phyloP scores from a whole-genome alignment of 1,140 invertebrate genomes.

The Papilio xuthus region DNA sequence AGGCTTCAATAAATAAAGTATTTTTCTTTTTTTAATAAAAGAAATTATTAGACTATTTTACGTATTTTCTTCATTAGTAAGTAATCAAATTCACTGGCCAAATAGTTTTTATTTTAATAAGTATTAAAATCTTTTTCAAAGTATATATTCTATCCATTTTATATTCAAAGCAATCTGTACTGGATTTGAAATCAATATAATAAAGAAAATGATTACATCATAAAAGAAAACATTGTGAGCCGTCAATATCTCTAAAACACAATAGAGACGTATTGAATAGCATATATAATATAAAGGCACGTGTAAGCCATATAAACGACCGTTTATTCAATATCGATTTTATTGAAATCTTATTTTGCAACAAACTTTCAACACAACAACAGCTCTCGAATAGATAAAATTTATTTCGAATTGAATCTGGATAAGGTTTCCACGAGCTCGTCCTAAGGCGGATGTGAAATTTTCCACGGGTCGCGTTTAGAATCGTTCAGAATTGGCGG shows the following conservation, averaged over 20 bases:
- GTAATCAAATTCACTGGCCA: not conserved
- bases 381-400: slow-evolving; percentile 21
- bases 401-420: slow-evolving; percentile 35
- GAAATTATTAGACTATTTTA: not conserved
- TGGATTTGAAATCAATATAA: not conserved
- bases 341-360: slow-evolving; percentile 41
- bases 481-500: slow-evolving; percentile 54
- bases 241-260: slow-evolving; percentile 33
- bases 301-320: slow-evolving; percentile 44
- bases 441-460: slow-evolving; percentile 67
- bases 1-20: not conserved
- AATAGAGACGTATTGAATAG: slow-evolving; percentile 23
- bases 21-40: not conserved
- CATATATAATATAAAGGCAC: slow-evolving; percentile 42
- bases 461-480: slow-evolving; percentile 66
- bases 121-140: too few relatives aligned
- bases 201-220: slow-evolving; percentile 5
- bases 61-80: not conserved
- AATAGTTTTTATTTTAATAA: too few relatives aligned
- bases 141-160: too few relatives aligned
- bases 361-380: slow-evolving; percentile 34
- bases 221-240: slow-evolving; percentile 28
- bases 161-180: not conserved
- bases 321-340: slow-evolving; percentile 46
- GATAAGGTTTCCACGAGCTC: slow-evolving; percentile 38